Conservation (phyloP, 2,888 invertebrate genomes). For the Sepioteuthis lessoniana region DNA sequence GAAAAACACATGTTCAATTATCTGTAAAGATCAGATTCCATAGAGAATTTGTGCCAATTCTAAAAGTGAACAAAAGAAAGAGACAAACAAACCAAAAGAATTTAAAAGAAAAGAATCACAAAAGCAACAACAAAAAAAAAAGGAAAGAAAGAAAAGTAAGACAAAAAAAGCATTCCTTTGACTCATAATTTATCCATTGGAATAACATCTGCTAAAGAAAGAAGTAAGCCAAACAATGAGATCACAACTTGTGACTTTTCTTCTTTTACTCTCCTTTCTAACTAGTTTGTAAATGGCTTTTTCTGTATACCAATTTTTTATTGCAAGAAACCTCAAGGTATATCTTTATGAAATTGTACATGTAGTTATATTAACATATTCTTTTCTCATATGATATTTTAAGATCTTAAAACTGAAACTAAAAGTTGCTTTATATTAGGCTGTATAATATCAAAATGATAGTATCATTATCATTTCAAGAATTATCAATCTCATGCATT, state of each 20-base stretch:
- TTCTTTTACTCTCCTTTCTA: background rate
- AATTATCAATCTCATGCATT: no score
- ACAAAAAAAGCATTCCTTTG: background rate
- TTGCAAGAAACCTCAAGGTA: no score
- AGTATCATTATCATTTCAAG: no score
- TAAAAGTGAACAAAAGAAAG: background rate
- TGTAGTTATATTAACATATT: no score
- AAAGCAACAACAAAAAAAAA: background rate
- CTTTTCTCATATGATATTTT: no score
- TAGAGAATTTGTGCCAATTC: background rate
- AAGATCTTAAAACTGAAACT: no score
- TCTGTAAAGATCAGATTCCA: slow-evolving; percentile 23
- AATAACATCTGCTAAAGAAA: slow-evolving; percentile 18
- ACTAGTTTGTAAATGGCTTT: background rate
- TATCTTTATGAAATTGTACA: no score
- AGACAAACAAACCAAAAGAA: background rate
- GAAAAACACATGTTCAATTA: slow-evolving; percentile 13
- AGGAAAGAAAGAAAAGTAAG: background rate
- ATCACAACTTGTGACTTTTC: background rate
- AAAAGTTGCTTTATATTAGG: no score
- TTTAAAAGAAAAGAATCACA: background rate
- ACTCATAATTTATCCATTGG: slow-evolving; percentile 23
- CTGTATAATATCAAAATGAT: no score
- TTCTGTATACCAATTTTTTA: no score
- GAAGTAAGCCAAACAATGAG: background rate